Conservation (phyloP, 2,888 invertebrate genomes). For the Apamea monoglypha region DNA sequence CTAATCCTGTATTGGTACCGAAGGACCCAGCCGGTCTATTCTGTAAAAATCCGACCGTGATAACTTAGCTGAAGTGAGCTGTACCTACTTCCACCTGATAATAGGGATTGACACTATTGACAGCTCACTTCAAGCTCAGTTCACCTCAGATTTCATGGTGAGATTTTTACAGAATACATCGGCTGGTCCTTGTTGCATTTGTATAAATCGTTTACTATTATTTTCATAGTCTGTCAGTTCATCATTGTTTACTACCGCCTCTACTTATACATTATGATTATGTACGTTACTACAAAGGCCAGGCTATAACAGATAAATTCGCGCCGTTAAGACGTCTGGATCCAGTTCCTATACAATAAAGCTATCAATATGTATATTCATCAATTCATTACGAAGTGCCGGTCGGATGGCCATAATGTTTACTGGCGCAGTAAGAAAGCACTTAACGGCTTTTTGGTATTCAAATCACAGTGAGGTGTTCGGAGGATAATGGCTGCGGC, state of each 20-base stretch:
- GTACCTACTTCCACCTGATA: too few species aligned
- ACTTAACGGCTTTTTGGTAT: constrained; percentile 82
- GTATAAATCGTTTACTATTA: background rate
- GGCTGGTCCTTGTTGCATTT: background rate
- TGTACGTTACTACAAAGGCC: constrained; percentile 20
- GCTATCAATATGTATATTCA: constrained; percentile 59
- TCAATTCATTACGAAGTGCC: constrained; percentile 62
- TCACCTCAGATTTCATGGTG: background rate
- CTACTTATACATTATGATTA: constrained; percentile 20
- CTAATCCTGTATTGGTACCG: too few species aligned
- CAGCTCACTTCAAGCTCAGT: background rate
- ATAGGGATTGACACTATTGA: background rate
- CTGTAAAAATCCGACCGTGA: background rate
- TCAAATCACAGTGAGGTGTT: constrained; percentile 82
- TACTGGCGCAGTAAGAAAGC: constrained; percentile 78
- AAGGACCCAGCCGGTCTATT: background rate
- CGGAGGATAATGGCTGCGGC: constrained; percentile 81
- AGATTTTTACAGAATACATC: background rate
- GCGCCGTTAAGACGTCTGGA: constrained; percentile 42
- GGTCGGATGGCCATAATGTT: constrained; percentile 67
- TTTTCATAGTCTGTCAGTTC: background rate
- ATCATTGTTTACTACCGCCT: background rate
- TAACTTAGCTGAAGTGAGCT: background rate
- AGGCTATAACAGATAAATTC: constrained; percentile 30
- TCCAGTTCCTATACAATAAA: constrained; percentile 58